Conservation (phyloP, 2,888 invertebrate species). For the Leptinotarsa haldemani region DNA sequence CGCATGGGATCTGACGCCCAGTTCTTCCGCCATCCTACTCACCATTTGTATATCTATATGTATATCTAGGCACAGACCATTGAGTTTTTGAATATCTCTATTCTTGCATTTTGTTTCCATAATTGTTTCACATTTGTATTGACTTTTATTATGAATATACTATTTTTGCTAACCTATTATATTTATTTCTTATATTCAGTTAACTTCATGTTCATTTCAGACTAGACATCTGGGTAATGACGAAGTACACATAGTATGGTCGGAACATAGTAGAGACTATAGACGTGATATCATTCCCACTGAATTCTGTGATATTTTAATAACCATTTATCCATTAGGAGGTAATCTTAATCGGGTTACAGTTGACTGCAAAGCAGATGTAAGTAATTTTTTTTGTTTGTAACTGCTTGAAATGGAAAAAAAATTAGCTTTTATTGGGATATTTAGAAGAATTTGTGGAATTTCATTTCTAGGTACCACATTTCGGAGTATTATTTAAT, state of each 20-base stretch:
- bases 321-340: constrained; percentile 93
- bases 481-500: constrained; percentile 95
- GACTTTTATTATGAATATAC: too few species aligned
- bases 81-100: too few species aligned
- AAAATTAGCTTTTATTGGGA: too few species aligned
- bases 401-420: neutral
- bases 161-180: too few species aligned
- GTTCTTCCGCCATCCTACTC: too few species aligned
- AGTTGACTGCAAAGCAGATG: constrained; percentile 87
- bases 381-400: constrained; percentile 62
- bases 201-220: constrained; percentile 65
- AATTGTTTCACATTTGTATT: too few species aligned
- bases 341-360: constrained; percentile 89
- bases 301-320: constrained; percentile 98
- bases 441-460: constrained; percentile 14
- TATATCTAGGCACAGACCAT: too few species aligned
- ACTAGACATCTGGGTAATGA: constrained; percentile 97
- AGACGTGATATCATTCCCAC: constrained; percentile 97
- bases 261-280: constrained; percentile 96
- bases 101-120: too few species aligned
- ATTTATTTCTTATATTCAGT: too few species aligned
- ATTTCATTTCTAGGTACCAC: constrained; percentile 74
- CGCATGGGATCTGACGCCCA: too few species aligned
- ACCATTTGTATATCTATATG: too few species aligned
- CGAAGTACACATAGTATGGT: constrained; percentile 99